Base-by-base conservation (phyloP, 2,113 vertebrate species). In the Pseudopodoces humilis region DNA sequence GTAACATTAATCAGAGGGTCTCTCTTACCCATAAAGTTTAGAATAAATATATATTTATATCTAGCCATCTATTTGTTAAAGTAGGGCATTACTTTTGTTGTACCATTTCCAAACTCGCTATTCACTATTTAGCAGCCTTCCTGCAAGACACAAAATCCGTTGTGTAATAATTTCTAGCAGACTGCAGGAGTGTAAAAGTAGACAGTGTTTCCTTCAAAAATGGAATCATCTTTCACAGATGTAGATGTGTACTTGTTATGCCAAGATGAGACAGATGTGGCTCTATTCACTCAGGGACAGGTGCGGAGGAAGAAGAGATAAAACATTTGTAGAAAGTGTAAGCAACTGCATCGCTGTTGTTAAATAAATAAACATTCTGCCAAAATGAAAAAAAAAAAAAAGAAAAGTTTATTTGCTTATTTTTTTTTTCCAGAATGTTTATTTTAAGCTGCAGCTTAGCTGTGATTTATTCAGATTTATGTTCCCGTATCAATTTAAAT, bases 241-340 rank as follows among this genome's bases (percentile, higher is more conserved):
- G 98, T 98, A 98, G 97, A 97, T 98, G 96, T 97, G 95, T 97
- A 90, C 97, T 98, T 98, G 97, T 98, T 97, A 98, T 98, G 98
- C 98, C 98, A 98, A 98, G 98, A 98, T 96, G 97, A 98, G 98
- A 98, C 98, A 98, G 98, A 98, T 98, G 98, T 98, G 98, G 95
- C 95, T 98, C 98, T 98, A 98, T 98, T 98, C 98, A 98, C 98
- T 98, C 94, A 97, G 98, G 97, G 98, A 98, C 98, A 98, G 98
- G 98, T 98, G 98, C 97, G 97, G 97, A 97, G 97, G 98, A 98
- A 98, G 98, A 97, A 97, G 97, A 98, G 98, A 98, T 98, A 98
- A 98, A 98, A 98, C 98, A 98, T 98, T 98, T 97, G 97, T 97
- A 97, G 96, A 97, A 97, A 98, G 96, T 98, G 97, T 98, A 98